These are phyloP conservation scores for Beaufortia kweichowensis DNA, from an alignment of 2,113 vertebrate species.

Conservation along the genomic window DNA sequence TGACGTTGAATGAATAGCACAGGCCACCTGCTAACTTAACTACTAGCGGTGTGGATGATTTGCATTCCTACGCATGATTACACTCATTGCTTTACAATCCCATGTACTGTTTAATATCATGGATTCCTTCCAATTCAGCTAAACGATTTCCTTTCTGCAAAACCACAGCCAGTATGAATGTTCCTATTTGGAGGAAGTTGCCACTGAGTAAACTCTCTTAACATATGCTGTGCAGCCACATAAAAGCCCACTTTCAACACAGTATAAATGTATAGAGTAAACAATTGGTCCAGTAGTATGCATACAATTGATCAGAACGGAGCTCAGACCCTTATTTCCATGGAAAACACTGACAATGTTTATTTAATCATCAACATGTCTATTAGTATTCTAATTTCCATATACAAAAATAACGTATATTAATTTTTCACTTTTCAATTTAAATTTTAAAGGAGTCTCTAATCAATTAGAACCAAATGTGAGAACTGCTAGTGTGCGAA, in stretches of 20 bases:
- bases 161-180: constrained; percentile 76
- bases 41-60: constrained; percentile 84
- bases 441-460: no score
- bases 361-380: neutral
- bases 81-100: constrained; percentile 85
- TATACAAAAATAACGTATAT: no score
- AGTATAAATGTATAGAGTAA: constrained; percentile 50
- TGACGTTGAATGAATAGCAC: constrained; percentile 85
- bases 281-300: no score
- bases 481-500: no score
- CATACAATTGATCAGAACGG: constrained; percentile 31
- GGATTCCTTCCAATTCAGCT: constrained; percentile 80
- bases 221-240: constrained; percentile 63
- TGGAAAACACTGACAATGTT: constrained; percentile 3
- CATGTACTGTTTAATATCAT: constrained; percentile 86
- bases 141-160: constrained; percentile 75
- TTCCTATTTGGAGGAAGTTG: constrained; percentile 68
- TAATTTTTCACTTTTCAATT: neutral
- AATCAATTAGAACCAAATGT: no score
- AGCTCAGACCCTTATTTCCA: constrained; percentile 50
- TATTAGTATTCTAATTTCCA: no score
- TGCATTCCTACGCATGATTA: constrained; percentile 94
- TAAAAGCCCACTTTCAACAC: constrained; percentile 61
- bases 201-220: constrained; percentile 35
- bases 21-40: constrained; percentile 93